A percentile compares a stretch with the other conserved stretches of the same genome.
Conservation (phyloP, 92 coral and sea anemone genomes). For the Siderastrea radians region DNA sequence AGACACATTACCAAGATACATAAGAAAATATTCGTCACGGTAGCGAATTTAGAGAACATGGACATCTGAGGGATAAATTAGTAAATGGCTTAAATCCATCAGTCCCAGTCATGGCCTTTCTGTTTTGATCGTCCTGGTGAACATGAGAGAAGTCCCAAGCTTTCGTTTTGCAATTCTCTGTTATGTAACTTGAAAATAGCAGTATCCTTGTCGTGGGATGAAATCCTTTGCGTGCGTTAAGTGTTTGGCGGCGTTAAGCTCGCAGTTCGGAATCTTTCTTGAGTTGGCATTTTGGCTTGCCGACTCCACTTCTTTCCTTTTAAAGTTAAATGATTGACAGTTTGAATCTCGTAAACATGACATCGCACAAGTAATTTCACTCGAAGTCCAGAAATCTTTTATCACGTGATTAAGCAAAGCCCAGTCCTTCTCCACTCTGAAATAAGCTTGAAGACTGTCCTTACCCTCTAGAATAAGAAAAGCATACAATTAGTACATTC, state of each 20-base stretch:
- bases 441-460: constrained; percentile 11
- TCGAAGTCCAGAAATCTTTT: background rate
- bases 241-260: constrained; percentile 29
- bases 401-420: constrained; percentile 15
- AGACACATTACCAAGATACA: too few relatives aligned
- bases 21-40: too few relatives aligned
- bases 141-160: background rate
- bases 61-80: too few relatives aligned
- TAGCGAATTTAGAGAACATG: too few relatives aligned
- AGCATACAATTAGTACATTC: background rate
- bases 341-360: constrained; percentile 4
- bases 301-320: background rate
- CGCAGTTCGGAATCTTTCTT: constrained; percentile 13
- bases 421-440: constrained; percentile 19
- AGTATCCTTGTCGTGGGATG: constrained; percentile 1
- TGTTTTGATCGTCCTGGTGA: too few relatives aligned
- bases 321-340: constrained; percentile 29
- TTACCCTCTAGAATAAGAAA: background rate
- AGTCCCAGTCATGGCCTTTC: too few relatives aligned
- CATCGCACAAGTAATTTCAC: constrained; percentile 34
- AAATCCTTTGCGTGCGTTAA: background rate
- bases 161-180: background rate
- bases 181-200: constrained; percentile 1
- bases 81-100: too few relatives aligned
- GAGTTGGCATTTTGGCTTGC: background rate